These are phyloP conservation scores for Oncopeltus fasciatus DNA, from an alignment of 1,140 invertebrate species.

Conservation along the genomic window DNA sequence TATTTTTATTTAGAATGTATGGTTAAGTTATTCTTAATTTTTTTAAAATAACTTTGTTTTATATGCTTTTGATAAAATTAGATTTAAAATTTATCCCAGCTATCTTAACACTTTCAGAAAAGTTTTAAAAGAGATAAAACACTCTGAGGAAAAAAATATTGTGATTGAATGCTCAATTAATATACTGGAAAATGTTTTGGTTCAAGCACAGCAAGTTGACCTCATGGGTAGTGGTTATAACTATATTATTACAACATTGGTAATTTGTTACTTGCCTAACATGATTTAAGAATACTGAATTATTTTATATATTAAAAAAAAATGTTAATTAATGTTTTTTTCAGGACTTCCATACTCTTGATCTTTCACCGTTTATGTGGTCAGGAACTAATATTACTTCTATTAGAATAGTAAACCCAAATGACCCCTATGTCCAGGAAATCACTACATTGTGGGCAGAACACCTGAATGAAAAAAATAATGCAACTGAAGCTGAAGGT, in stretches of 20 bases:
- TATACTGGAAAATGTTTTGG: slow-evolving; percentile 48
- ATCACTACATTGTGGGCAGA: slow-evolving; percentile 28
- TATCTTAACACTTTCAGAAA: slow-evolving; percentile 26
- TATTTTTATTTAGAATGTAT: no score
- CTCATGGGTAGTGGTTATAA: slow-evolving; percentile 60
- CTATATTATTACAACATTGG: slow-evolving; percentile 60
- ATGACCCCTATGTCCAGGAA: slow-evolving; percentile 36
- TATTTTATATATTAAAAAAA: no score
- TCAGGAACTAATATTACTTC: slow-evolving; percentile 76
- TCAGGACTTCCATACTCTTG: slow-evolving; percentile 61
- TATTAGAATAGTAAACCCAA: slow-evolving; percentile 51
- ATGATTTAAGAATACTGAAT: not conserved
- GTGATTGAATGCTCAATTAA: slow-evolving; percentile 59
- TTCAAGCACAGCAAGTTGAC: slow-evolving; percentile 65
- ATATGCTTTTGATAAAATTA: not conserved
- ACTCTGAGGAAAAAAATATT: slow-evolving; percentile 50
- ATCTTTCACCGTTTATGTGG: slow-evolving; percentile 66
- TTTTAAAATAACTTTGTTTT: not conserved
- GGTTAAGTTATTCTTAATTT: no score
- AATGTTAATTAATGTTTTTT: not conserved
- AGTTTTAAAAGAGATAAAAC: slow-evolving; percentile 42
- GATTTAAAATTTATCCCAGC: not conserved
- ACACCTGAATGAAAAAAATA: not conserved
- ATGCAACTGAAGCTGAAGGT: not conserved
- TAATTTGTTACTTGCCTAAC: slow-evolving; percentile 28